These are phyloP conservation scores for Apostichopus leukothele DNA, from an alignment of 53 echinoderm and acorn worm genomes.

Conservation along the genomic window DNA sequence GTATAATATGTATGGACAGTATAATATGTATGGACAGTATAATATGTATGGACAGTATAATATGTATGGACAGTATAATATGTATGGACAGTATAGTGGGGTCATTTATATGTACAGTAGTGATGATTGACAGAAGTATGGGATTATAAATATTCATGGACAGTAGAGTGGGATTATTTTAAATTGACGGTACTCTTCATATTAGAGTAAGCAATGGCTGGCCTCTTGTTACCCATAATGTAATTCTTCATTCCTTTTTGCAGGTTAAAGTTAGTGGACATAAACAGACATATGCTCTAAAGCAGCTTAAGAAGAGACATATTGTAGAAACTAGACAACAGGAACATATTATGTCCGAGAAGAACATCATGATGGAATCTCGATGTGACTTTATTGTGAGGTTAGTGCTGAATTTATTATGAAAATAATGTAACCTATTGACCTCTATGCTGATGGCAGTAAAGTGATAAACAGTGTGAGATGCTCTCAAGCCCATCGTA, in stretches of 20 bases:
- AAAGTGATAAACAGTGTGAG: too few species aligned
- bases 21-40: too few species aligned
- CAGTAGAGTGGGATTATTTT: not conserved
- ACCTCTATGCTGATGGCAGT: too few species aligned
- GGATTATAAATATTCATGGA: too few species aligned
- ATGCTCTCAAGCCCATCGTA: too few species aligned
- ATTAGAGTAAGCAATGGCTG: not conserved
- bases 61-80: too few species aligned
- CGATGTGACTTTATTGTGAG: constrained; percentile 98
- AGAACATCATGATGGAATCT: constrained; percentile 97
- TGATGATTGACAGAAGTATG: too few species aligned
- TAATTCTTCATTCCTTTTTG: constrained; percentile 9
- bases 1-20: too few species aligned
- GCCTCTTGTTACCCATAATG: not conserved
- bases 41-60: too few species aligned
- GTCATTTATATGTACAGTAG: too few species aligned
- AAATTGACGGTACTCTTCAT: not conserved
- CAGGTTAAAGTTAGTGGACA: constrained; percentile 82
- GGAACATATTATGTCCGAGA: constrained; percentile 99
- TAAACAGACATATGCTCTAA: constrained; percentile 91
- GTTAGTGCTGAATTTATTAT: constrained; percentile 44
- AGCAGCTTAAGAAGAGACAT: constrained; percentile 98
- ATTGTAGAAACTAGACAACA: constrained; percentile 99
- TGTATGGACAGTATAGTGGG: too few species aligned
- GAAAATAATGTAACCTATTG: too few species aligned